A percentile compares a stretch with the other conserved stretches of the same genome.
These are phyloP conservation scores for Okamejei kenojei DNA, from an alignment of 2,797 vertebrate species.

Conservation along the genomic window DNA sequence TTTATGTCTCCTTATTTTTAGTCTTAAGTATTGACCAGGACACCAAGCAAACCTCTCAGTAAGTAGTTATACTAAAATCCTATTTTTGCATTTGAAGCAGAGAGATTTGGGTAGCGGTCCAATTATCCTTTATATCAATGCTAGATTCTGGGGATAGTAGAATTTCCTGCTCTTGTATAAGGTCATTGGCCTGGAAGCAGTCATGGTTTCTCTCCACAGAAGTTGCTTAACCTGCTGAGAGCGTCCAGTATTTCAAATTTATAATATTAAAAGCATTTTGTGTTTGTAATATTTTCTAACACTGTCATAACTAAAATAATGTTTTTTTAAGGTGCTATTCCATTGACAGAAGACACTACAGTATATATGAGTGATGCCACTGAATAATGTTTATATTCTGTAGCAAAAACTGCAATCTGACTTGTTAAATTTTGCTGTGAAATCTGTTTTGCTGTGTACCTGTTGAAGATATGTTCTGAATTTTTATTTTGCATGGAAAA, in stretches of 20 bases:
- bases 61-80: background rate
- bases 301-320: background rate
- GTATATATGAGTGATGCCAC: background rate
- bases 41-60: background rate
- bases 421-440: background rate
- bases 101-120: background rate
- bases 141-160: background rate
- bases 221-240: too few relatives aligned
- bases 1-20: too few relatives aligned
- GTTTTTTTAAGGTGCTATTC: background rate
- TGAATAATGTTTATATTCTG: slow-evolving; percentile 9
- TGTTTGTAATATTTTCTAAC: background rate
- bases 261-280: too few relatives aligned
- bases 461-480: too few relatives aligned
- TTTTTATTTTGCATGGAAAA: background rate
- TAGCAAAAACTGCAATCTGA: background rate
- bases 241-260: too few relatives aligned
- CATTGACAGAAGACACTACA: background rate
- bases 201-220: too few relatives aligned
- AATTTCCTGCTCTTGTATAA: too few relatives aligned
- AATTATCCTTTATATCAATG: background rate
- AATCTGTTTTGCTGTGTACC: background rate
- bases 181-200: too few relatives aligned
- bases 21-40: background rate
- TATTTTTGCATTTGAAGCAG: too few relatives aligned